Conservation (phyloP, 2,113 vertebrate species). For the Propithecus coquereli region DNA sequence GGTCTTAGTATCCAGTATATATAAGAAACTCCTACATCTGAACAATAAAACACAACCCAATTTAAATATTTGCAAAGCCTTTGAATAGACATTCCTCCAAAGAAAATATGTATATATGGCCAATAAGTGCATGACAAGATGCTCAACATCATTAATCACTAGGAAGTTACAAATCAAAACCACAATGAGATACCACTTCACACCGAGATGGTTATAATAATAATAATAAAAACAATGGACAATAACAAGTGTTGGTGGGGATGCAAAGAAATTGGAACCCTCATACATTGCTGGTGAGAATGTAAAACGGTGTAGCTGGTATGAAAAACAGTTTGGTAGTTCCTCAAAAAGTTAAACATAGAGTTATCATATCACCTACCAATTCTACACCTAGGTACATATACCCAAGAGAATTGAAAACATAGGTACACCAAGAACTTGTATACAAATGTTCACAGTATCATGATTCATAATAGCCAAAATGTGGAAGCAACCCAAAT, state of each 20-base stretch:
- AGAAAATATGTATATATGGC: not conserved
- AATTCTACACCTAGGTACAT: not conserved
- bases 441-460: not conserved
- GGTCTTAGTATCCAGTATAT: not conserved
- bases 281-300: not conserved
- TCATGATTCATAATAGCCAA: not conserved
- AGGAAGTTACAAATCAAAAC: not conserved
- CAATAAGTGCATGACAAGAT: not conserved
- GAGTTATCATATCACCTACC: not conserved
- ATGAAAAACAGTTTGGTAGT: not conserved
- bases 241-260: not conserved
- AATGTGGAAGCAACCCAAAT: not conserved
- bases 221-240: not conserved
- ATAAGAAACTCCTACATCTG: not conserved
- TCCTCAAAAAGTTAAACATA: not conserved
- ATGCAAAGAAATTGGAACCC: not conserved
- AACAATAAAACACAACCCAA: not conserved
- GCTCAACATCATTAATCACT: not conserved
- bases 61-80: not conserved
- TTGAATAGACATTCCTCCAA: not conserved
- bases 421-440: not conserved
- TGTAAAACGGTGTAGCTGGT: not conserved
- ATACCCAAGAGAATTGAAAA: not conserved
- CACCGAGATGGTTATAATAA: not conserved
- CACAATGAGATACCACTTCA: not conserved